These are phyloP conservation scores for Delichon dasypus DNA, from an alignment of 2,797 vertebrate species.

Conservation along the genomic window DNA sequence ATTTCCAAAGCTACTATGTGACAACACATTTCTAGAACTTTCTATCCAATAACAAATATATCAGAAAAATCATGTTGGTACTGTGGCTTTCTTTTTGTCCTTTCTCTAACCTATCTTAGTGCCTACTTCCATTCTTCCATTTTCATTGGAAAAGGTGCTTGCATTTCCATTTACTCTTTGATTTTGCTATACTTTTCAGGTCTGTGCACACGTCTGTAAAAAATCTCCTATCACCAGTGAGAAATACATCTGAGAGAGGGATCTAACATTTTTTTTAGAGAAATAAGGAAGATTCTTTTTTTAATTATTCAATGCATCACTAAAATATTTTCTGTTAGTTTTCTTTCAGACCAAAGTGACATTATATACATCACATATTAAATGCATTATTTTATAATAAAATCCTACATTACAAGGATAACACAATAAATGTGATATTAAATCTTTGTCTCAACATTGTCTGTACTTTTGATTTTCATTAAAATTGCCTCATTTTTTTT, in stretches of 20 bases:
- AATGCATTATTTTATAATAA: not conserved
- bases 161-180: not conserved
- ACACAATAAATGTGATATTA: not conserved
- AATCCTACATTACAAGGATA: not conserved
- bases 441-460: not conserved
- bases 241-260: not conserved
- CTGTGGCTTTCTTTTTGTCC: not conserved
- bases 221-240: not conserved
- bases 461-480: not conserved
- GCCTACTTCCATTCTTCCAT: not conserved
- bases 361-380: not conserved
- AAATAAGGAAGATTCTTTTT: not conserved
- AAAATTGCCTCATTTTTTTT: not conserved
- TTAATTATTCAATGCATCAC: not conserved
- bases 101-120: not conserved
- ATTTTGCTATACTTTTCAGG: not conserved
- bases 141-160: not conserved
- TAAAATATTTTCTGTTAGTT: not conserved
- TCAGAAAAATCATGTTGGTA: not conserved
- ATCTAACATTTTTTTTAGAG: not conserved
- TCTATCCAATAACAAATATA: not conserved
- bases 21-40: not conserved
- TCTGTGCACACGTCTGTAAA: not conserved
- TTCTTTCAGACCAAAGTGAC: not conserved
- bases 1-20: not conserved